These are phyloP conservation scores for Prosopocoilus inquinatus DNA, from an alignment of 2,888 invertebrate genomes.

Conservation along the genomic window DNA sequence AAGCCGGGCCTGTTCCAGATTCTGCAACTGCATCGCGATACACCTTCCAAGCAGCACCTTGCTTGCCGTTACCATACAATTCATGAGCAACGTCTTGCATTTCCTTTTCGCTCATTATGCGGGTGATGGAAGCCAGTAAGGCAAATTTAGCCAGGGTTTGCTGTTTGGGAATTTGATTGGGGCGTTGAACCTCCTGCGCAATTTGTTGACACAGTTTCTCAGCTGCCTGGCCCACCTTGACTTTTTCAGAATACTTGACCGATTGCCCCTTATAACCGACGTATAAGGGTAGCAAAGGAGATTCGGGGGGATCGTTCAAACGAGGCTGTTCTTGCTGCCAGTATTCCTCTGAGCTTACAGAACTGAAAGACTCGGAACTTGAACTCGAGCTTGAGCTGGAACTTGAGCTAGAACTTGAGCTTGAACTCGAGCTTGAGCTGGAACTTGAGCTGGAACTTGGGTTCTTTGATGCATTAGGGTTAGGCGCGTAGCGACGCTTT, in stretches of 20 bases:
- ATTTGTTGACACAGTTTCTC: slow-evolving; percentile 56
- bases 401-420: background rate
- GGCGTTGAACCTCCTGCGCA: slow-evolving; percentile 58
- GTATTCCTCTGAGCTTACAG: slow-evolving; percentile 26
- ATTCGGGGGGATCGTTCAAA: slow-evolving; percentile 47
- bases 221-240: slow-evolving; percentile 36
- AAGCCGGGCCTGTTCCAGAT: slow-evolving; percentile 69
- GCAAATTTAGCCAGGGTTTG: slow-evolving; percentile 65
- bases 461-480: background rate
- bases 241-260: slow-evolving; percentile 38
- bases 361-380: background rate
- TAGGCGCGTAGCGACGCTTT: slow-evolving; percentile 22
- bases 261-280: slow-evolving; percentile 53
- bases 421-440: too few relatives aligned
- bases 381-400: slow-evolving; percentile 21
- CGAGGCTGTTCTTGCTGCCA: slow-evolving; percentile 36
- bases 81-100: slow-evolving; percentile 56
- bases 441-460: too few relatives aligned
- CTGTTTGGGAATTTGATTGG: slow-evolving; percentile 57
- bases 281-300: slow-evolving; percentile 52
- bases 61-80: slow-evolving; percentile 50
- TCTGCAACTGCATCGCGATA: slow-evolving; percentile 66
- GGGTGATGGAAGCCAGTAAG: slow-evolving; percentile 58
- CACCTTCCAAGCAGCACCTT: slow-evolving; percentile 57
- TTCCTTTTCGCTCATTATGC: slow-evolving; percentile 62